Conservation (phyloP, 1,140 invertebrate genomes). For the Drosophila lini region DNA sequence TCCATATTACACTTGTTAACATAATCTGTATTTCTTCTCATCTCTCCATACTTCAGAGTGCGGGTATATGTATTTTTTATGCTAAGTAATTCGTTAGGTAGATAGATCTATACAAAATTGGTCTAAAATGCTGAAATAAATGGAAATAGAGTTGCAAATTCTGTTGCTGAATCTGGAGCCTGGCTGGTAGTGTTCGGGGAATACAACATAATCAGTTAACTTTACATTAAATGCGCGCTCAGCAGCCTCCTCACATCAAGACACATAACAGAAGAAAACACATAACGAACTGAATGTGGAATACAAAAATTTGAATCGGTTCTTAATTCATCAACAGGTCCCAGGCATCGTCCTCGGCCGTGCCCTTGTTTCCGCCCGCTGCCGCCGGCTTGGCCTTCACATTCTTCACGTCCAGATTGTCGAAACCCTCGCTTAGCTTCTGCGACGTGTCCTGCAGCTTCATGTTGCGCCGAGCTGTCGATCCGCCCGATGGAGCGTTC, state of each 20-base stretch:
- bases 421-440: slow-evolving; percentile 84
- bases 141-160: slow-evolving; percentile 39
- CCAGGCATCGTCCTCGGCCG: slow-evolving; percentile 86
- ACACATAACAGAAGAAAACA: slow-evolving; percentile 54
- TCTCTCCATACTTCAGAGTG: slow-evolving; percentile 19
- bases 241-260: slow-evolving; percentile 51
- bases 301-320: slow-evolving; percentile 36
- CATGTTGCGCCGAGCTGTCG: slow-evolving; percentile 60
- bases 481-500: slow-evolving; percentile 69
- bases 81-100: slow-evolving; percentile 70
- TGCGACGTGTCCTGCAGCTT: slow-evolving; percentile 73
- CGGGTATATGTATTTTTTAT: slow-evolving; percentile 40
- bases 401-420: slow-evolving; percentile 85
- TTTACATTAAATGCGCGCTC: slow-evolving; percentile 75
- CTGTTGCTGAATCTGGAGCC: slow-evolving; percentile 25
- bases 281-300: slow-evolving; percentile 56
- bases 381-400: slow-evolving; percentile 64
- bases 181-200: slow-evolving; percentile 34
- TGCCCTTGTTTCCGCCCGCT: slow-evolving; percentile 79
- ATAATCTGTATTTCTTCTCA: slow-evolving; percentile 41
- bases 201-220: slow-evolving; percentile 52
- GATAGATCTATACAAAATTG: slow-evolving; percentile 76
- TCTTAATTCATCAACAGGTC: slow-evolving; percentile 86
- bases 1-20: slow-evolving; percentile 22
- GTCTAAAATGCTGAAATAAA: slow-evolving; percentile 72